Evolutionary conservation across 1,140 invertebrate genomes (phyloP), one percentile per base, ranked within the genome.

Genomic region (Apolygus lucorum): DNA sequence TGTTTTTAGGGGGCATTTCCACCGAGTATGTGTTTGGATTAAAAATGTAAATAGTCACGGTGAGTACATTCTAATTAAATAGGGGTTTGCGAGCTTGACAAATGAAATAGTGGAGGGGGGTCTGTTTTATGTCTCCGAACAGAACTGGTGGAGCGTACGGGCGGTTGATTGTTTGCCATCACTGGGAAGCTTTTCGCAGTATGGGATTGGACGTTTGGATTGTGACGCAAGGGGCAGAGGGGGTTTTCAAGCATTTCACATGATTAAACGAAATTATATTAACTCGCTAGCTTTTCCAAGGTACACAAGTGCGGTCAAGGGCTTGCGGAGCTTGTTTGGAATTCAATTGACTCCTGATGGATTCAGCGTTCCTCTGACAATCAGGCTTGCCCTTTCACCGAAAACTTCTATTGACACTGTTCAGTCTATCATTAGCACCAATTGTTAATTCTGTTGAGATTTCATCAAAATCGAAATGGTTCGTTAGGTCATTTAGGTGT

Each of bases 61-160:
- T 63, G 62, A 63, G 62, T 63, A 63, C 62, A 63, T 63, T 63
- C 62, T 63, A 63, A 63, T 63, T 63, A 63, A 63, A 63, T 63
- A 27, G 62, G 62, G 62, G 62, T 63, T 27, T 25, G 22, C 17
- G 14, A 63, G 34, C 34, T 42, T 42, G 34, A 42, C 34, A 63
- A 63, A 63, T 63, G 62, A 63, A 63, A 63, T 27, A 63, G 62
- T 42, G 34, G 34, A 42, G 34, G 4, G 34, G 34, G 34, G 34
- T 8, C 4, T 4, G 34, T 42, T 42, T 42, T 42, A 42, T 42
- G 34, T 42, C 34, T 42, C 34, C 34, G n/a, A 42, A 8, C 34
- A 42, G 34, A 42, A 8, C 34, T 42, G 34, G 34, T 42, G 4
- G 17, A 42, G 34, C 34, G 34, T 4, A 42, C 17, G 34, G 17